Conservation (phyloP, 2,113 vertebrate genomes). For the Tragelaphus buxtoni region DNA sequence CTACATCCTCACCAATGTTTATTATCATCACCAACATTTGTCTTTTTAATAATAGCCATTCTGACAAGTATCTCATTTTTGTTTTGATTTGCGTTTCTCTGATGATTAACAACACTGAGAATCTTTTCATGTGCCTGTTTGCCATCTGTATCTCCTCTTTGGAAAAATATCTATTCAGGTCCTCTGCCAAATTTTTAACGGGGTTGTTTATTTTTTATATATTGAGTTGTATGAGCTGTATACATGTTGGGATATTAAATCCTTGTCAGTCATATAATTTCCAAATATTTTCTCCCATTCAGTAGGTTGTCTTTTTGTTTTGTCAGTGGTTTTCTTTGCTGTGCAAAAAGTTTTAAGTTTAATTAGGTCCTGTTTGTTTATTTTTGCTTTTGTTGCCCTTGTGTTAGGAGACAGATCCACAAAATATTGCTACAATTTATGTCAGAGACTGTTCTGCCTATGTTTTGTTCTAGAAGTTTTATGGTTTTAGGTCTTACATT, state of each 20-base stretch:
- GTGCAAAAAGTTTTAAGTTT: not conserved
- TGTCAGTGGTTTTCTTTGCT: not conserved
- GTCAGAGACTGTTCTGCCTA: not conserved
- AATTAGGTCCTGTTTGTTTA: not conserved
- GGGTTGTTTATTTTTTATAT: not conserved
- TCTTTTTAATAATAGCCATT: not conserved
- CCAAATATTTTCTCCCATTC: not conserved
- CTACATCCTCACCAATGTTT: not conserved
- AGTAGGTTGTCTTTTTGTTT: not conserved
- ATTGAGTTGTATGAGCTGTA: not conserved
- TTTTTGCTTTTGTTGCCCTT: not conserved
- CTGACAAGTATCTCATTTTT: not conserved
- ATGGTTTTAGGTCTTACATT: not conserved
- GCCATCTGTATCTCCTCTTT: not conserved
- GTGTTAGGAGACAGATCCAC: not conserved
- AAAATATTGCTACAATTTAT: not conserved
- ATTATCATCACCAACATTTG: not conserved
- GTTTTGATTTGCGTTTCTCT: not conserved
- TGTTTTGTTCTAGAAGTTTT: not conserved
- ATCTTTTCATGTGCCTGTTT: not conserved
- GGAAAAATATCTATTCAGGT: not conserved
- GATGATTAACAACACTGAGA: not conserved
- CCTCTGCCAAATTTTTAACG: not conserved
- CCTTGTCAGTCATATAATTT: not conserved
- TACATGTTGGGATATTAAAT: not conserved